Base-by-base conservation (phyloP, 2,888 invertebrate species). In the Thereva nobilitata region DNA sequence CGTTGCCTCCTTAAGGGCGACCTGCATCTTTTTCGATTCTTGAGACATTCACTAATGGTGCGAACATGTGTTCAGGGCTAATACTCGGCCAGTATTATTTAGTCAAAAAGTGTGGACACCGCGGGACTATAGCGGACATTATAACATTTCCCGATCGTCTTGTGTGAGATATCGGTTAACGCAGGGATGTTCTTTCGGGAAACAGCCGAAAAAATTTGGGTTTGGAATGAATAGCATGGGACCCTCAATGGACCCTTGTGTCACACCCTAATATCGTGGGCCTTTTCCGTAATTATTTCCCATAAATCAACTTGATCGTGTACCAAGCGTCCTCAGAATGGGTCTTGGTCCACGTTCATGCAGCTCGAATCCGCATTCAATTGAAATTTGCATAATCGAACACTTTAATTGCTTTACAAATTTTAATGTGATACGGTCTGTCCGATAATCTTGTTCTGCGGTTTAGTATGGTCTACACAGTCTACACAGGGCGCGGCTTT, bases 291-390 rank as follows among this genome's bases (percentile, higher is more conserved):
- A 64, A 66, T 68, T 66, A 67, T 63, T 57, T 56, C 63, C 66
- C 57, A 68, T 68, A 68, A 68, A 68, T 68, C 68, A 68, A 63
- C 66, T 66, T 42, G 66, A 66, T 66, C 66, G 66, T 66, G 63
- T 55, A 41, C 23, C 44, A 45, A 34, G 54, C 12, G 35, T 23
- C 50, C 44, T 64, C 38, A 45, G 64, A 67, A 64, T 50, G 61
- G 50, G 23, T 50, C 49, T 12, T 50, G 7, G 23, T 38, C 8
- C 38, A 5, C 4, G 41, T 41, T 50, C 49, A 57, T 57, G 57
- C 57, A 45, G 23, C 37, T n/a, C 35, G 10, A 50, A 50, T 61
- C 61, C 49, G 61, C 44, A 49, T 61, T 49, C 63, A 53, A 49
- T 50, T 61, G 63, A 64, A 67, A 67, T 67, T 67, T 67, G 64